Evolutionary conservation across 2,888 invertebrate species (phyloP), one percentile per base, ranked within the genome.

Genomic region (Nowickia ferox): DNA sequence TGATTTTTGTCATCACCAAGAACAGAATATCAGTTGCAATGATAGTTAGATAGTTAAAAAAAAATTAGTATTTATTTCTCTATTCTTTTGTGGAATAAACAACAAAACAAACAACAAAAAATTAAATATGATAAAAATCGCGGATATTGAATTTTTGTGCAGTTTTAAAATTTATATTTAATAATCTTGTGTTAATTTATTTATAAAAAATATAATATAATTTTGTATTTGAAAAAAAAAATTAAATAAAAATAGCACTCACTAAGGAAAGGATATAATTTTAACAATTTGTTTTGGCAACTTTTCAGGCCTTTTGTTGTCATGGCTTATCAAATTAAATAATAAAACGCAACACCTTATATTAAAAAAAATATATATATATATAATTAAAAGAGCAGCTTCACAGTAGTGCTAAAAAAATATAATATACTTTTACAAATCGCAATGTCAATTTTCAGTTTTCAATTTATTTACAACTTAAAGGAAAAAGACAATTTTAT

Each of bases 221-320:
- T 68, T 84, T 61, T 59, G 59, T 11, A 76, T 68, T 72, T 77
- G 66, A 77, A 63, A 68, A 74, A 81, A 72, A n/a, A n/a, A n/a
- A n/a, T n/a, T 53, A 59, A 81, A 48, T 57, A 77, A 66, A 59
- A 59, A 46, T 17, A 55, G 55, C 65, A 55, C 8, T n/a, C 22
- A n/a, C 15, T 17, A 13, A 71, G 22, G 57, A 11, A 71, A 44
- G 59, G n/a, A 59, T 11, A 30, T 44, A n/a, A 22, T 57, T 19
- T 68, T 22, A n/a, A n/a, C n/a, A n/a, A n/a, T n/a, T n/a, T n/a
- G n/a, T n/a, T 65, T 79, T 84, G 84, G 77, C 81, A 78, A 10
- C 13, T 53, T 57, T 19, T 22, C 63, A 85, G 55, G 48, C 61
- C 63, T 68, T 74, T 81, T 53, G 46, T 59, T 53, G 17, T 72